These are phyloP conservation scores for Bungarus multicinctus DNA, from an alignment of 2,113 vertebrate species.

Conservation along the genomic window DNA sequence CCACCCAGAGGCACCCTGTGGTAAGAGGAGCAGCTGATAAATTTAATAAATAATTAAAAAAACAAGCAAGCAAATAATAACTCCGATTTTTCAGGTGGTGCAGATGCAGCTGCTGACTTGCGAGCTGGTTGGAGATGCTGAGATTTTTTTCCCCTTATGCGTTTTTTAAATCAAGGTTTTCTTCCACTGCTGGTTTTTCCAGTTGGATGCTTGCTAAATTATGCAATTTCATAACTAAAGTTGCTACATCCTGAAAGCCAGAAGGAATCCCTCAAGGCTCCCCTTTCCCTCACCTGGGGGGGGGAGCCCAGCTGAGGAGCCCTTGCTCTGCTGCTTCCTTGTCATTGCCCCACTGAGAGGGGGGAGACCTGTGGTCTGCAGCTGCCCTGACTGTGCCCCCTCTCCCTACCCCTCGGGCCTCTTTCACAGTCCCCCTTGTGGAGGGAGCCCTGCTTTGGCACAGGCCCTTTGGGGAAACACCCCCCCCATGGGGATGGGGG, in stretches of 20 bases:
- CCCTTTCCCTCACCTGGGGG: neutral
- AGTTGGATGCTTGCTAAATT: neutral
- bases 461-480: neutral
- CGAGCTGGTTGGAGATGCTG: neutral
- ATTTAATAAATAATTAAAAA: neutral
- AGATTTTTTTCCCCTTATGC: neutral
- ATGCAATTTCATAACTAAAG: neutral
- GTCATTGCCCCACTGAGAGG: rapidly evolving
- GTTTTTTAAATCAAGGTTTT: neutral
- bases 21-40: neutral
- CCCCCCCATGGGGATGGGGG: neutral
- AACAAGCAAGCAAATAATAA: neutral
- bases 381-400: neutral
- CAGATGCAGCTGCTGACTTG: neutral
- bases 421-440: neutral
- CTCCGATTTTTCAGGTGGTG: neutral
- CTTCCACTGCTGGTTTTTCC: neutral
- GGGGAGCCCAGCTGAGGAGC: neutral
- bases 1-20: neutral
- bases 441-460: neutral
- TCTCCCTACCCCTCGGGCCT: neutral
- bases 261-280: neutral
- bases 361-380: neutral
- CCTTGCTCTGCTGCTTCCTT: neutral
- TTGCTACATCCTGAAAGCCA: neutral